A percentile compares a stretch with the other conserved stretches of the same genome.
Conservation (phyloP, 2,113 vertebrate genomes). For the Pogona vitticeps region DNA sequence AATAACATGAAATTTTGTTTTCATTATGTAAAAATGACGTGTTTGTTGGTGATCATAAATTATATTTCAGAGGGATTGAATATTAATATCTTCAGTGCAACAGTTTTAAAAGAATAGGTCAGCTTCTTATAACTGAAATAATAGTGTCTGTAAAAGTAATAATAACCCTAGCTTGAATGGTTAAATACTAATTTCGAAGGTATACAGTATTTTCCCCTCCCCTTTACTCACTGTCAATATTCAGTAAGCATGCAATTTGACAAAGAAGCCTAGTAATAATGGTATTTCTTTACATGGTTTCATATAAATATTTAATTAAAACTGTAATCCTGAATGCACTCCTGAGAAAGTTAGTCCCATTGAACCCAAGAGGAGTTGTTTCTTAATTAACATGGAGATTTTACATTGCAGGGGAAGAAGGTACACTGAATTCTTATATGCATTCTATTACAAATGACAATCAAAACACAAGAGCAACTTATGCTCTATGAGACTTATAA, state of each 20-base stretch:
- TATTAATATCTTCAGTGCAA: neutral
- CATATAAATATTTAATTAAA: constrained; percentile 28
- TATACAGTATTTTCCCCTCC: constrained; percentile 48
- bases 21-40: neutral
- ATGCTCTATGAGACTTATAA: neutral
- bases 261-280: constrained; percentile 24
- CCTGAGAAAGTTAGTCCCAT: neutral
- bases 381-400: neutral
- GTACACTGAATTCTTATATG: neutral
- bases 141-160: too few species aligned
- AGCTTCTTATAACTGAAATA: constrained; percentile 1
- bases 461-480: constrained; percentile 22
- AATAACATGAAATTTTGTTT: neutral
- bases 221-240: constrained; percentile 26
- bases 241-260: constrained; percentile 23
- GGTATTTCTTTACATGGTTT: constrained; percentile 22
- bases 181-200: constrained; percentile 40
- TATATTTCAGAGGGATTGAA: constrained; percentile 5
- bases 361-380: neutral
- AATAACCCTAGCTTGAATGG: too few species aligned
- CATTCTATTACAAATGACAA: constrained; percentile 55
- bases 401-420: neutral
- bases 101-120: neutral
- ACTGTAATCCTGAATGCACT: neutral
- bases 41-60: neutral